Conservation (phyloP, 2,888 invertebrate genomes). For the Hirudinaria manillensis region DNA sequence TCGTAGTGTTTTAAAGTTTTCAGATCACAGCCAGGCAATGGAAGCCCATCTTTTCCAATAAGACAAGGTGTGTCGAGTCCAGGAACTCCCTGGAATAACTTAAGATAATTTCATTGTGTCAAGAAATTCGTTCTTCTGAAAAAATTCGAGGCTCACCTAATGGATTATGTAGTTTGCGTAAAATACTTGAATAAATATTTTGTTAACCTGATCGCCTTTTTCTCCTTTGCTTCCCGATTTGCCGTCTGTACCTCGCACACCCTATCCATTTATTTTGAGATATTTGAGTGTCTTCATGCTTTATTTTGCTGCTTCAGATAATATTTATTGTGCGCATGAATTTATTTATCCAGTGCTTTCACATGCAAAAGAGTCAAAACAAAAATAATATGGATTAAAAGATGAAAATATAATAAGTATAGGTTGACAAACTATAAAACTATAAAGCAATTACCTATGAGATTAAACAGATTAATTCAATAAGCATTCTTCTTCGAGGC, state of each 20-base stretch:
- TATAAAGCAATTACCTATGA: too few species aligned
- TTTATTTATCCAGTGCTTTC: too few species aligned
- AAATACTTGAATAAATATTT: not conserved
- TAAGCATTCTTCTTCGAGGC: too few species aligned
- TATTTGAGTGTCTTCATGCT: not conserved
- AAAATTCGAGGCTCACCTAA: not conserved
- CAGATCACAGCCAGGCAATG: constrained; percentile 9
- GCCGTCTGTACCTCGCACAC: constrained; percentile 10
- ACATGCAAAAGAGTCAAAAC: not conserved
- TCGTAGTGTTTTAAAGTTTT: constrained; percentile 3
- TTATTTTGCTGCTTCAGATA: too few species aligned
- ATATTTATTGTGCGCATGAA: too few species aligned
- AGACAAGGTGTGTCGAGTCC: constrained; percentile 18
- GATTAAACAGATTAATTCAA: too few species aligned
- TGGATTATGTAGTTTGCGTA: not conserved
- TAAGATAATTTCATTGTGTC: not conserved
- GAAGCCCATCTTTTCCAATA: constrained; percentile 14
- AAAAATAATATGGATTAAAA: not conserved
- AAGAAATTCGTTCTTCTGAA: not conserved
- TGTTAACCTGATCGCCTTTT: constrained; percentile 17
- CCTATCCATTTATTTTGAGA: constrained; percentile 2
- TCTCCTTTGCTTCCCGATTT: constrained; percentile 16
- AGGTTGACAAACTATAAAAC: too few species aligned
- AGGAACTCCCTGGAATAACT: constrained; percentile 7
- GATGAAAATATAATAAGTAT: too few species aligned